A percentile compares a stretch with the other conserved stretches of the same genome.
Conservation (phyloP, 1,140 invertebrate genomes). For the Drosophila persimilis region DNA sequence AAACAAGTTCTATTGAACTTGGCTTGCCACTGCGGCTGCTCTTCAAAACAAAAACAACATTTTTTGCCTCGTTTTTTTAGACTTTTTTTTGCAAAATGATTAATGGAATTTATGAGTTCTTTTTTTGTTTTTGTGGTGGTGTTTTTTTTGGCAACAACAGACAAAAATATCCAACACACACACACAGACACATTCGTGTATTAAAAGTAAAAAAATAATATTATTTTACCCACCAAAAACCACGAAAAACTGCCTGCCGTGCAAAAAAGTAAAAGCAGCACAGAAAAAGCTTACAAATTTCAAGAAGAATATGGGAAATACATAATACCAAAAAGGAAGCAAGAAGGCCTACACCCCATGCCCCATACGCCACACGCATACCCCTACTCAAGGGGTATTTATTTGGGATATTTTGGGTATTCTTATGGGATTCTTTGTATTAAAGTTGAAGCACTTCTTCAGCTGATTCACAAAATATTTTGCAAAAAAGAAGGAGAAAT, state of each 20-base stretch:
- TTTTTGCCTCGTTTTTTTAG: constrained; percentile 44
- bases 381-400: too few relatives aligned
- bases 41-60: constrained; percentile 35
- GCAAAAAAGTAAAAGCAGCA: constrained; percentile 36
- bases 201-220: constrained; percentile 44
- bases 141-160: constrained; percentile 32
- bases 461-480: too few relatives aligned
- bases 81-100: constrained; percentile 60
- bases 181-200: constrained; percentile 11
- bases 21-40: constrained; percentile 29
- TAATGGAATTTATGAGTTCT: constrained; percentile 58
- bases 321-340: background rate
- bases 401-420: too few relatives aligned
- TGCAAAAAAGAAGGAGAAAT: too few relatives aligned
- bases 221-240: constrained; percentile 37
- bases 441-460: too few relatives aligned
- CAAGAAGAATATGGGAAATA: constrained; percentile 3
- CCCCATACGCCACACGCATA: too few relatives aligned
- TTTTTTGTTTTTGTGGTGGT: background rate
- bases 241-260: constrained; percentile 48
- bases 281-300: constrained; percentile 13
- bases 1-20: constrained; percentile 80
- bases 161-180: background rate
- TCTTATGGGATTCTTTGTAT: too few relatives aligned
- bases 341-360: too few relatives aligned